Percentiles rank a stretch among this genome's conserved stretches.
phyloP scores from a whole-genome alignment of 2,888 invertebrate species.

The Agrochola macilenta region DNA sequence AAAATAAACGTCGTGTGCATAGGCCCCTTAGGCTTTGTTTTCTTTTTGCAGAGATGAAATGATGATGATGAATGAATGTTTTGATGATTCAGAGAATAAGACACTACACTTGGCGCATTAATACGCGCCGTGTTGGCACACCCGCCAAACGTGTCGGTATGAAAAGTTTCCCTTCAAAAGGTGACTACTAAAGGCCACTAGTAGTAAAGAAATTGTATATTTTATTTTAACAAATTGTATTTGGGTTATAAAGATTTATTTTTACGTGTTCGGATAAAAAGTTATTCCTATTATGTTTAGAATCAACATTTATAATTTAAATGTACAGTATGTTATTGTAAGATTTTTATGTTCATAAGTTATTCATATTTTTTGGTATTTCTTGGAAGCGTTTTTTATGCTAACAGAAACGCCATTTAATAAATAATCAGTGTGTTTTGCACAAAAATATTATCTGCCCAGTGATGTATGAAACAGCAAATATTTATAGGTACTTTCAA shows the following conservation, averaged over 20 bases:
- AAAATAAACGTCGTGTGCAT: background rate
- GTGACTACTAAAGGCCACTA: too few relatives aligned
- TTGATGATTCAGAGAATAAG: too few relatives aligned
- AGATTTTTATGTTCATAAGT: conserved; percentile 26
- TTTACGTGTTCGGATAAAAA: conserved; percentile 31
- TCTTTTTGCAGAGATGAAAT: too few relatives aligned
- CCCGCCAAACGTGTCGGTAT: background rate
- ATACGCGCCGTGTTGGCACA: background rate
- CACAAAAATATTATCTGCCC: conserved; percentile 6
- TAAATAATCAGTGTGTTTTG: conserved; percentile 16
- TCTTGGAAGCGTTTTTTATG: conserved; percentile 7
- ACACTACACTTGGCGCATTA: background rate
- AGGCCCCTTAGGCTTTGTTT: background rate
- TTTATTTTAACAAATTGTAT: conserved; percentile 31
- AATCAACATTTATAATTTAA: conserved; percentile 41
- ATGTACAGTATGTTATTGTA: conserved; percentile 46
- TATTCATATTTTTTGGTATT: conserved; percentile 30
- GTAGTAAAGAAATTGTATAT: conserved; percentile 1
- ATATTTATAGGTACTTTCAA: background rate
- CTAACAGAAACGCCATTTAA: background rate
- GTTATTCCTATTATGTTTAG: conserved; percentile 53
- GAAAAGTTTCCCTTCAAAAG: background rate
- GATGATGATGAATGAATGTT: too few relatives aligned
- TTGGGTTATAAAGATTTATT: conserved; percentile 38
- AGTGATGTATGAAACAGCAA: background rate